phyloP scores from a whole-genome alignment of 2,797 vertebrate genomes.

The Rhinogobio ventralis region DNA sequence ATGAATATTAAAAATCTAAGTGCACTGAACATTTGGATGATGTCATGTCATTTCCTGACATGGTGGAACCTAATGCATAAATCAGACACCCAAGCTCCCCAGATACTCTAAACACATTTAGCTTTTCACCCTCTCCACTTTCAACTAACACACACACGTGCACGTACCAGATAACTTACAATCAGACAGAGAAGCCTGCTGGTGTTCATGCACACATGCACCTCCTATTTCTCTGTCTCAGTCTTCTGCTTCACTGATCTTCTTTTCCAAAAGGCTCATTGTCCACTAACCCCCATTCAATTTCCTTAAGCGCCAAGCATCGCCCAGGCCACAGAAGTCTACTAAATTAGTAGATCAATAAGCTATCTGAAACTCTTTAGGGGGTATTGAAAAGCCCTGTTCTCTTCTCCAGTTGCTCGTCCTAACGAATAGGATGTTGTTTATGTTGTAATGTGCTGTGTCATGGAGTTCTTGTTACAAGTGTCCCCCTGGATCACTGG shows the following conservation, averaged over 20 bases:
- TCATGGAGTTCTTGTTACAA: constrained; percentile 78
- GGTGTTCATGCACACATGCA: constrained; percentile 41
- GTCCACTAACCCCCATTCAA: constrained; percentile 79
- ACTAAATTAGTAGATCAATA: constrained; percentile 88
- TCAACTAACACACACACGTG: constrained; percentile 41
- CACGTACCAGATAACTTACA: constrained; percentile 5
- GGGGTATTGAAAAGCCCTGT: constrained; percentile 74
- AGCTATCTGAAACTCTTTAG: constrained; percentile 80
- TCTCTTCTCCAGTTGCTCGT: constrained; percentile 80
- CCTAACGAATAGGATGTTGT: constrained; percentile 89
- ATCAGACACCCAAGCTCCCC: constrained; percentile 43
- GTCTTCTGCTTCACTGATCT: constrained; percentile 44
- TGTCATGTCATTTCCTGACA: constrained; percentile 52
- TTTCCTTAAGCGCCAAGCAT: constrained; percentile 82
- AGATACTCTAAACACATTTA: constrained; percentile 43
- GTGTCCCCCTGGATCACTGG: constrained; percentile 70
- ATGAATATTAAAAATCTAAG: constrained; percentile 23
- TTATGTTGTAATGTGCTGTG: constrained; percentile 84
- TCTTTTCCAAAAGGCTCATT: constrained; percentile 63
- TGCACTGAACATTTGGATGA: constrained; percentile 45
- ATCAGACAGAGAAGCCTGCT: constrained; percentile 31
- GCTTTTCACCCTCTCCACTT: constrained; percentile 45
- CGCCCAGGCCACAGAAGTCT: constrained; percentile 71
- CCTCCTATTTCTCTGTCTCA: constrained; percentile 63
- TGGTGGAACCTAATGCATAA: constrained; percentile 51